These are phyloP conservation scores for Martes flavigula DNA, from an alignment of 2,797 vertebrate species.

Conservation along the genomic window DNA sequence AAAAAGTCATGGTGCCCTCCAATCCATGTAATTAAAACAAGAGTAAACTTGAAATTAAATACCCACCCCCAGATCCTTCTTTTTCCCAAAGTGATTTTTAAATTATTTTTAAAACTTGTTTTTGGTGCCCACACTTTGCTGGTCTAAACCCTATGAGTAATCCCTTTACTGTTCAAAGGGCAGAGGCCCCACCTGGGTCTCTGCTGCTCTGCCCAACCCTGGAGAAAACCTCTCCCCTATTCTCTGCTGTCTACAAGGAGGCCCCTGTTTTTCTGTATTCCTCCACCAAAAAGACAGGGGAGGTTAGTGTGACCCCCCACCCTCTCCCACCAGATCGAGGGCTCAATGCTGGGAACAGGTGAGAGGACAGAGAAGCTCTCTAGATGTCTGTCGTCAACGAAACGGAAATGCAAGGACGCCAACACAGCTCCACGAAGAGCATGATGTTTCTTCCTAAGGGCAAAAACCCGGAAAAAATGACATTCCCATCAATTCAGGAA, in stretches of 20 bases:
- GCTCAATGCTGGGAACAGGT: background rate
- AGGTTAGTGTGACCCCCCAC: background rate
- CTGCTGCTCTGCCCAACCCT: background rate
- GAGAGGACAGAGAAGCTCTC: background rate
- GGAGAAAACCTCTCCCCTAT: background rate
- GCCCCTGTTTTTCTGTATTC: background rate
- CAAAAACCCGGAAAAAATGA: background rate
- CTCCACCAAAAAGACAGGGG: background rate
- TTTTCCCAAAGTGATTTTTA: background rate
- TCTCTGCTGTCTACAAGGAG: background rate
- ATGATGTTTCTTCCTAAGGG: background rate
- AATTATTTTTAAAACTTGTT: background rate
- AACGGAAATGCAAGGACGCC: background rate
- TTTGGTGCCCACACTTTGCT: background rate
- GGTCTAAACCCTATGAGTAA: background rate
- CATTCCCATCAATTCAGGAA: background rate
- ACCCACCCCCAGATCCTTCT: background rate
- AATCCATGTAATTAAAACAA: background rate
- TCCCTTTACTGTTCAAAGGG: background rate
- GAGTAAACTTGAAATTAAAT: background rate
- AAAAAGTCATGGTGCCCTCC: background rate
- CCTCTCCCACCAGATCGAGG: too few species aligned
- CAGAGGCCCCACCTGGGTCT: background rate
- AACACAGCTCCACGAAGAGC: background rate
- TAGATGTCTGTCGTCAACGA: background rate